These are phyloP conservation scores for Cephus runcator DNA, from an alignment of 2,888 invertebrate species.

Conservation along the genomic window DNA sequence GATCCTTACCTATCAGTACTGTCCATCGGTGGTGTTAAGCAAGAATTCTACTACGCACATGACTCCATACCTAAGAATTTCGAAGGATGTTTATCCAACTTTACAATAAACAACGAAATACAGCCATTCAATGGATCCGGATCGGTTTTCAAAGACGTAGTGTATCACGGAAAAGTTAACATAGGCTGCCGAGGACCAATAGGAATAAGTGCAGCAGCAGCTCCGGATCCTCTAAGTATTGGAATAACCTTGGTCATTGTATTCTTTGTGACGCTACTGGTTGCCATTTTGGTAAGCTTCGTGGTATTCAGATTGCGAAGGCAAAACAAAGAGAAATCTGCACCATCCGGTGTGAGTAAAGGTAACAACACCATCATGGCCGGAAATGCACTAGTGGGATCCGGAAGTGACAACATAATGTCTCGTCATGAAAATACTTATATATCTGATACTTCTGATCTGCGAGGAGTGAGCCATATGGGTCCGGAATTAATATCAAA, in stretches of 20 bases:
- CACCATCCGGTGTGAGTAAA: slow-evolving; percentile 79
- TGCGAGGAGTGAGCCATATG: slow-evolving; percentile 80
- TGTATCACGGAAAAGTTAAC: slow-evolving; percentile 78
- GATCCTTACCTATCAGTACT: slow-evolving; percentile 88
- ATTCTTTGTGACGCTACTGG: slow-evolving; percentile 89
- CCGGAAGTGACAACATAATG: slow-evolving; percentile 77
- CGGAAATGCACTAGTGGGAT: slow-evolving; percentile 75
- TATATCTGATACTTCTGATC: slow-evolving; percentile 71
- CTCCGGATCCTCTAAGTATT: slow-evolving; percentile 88
- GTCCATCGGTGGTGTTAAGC: slow-evolving; percentile 81
- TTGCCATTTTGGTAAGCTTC: slow-evolving; percentile 90
- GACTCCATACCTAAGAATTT: slow-evolving; percentile 73
- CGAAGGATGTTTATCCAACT: slow-evolving; percentile 90
- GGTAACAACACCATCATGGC: slow-evolving; percentile 81
- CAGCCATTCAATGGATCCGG: slow-evolving; percentile 92
- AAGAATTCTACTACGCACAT: slow-evolving; percentile 71
- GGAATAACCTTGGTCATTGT: slow-evolving; percentile 94
- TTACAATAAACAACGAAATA: slow-evolving; percentile 88
- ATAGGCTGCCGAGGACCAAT: slow-evolving; percentile 81
- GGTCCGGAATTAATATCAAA: slow-evolving; percentile 89
- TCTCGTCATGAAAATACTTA: slow-evolving; percentile 76
- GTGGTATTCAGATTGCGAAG: slow-evolving; percentile 90
- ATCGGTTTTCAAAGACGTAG: slow-evolving; percentile 78
- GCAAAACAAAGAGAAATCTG: slow-evolving; percentile 87
- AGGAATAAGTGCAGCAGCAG: slow-evolving; percentile 78